Conservation (phyloP, 2,113 vertebrate species). For the Halichoerus grypus region DNA sequence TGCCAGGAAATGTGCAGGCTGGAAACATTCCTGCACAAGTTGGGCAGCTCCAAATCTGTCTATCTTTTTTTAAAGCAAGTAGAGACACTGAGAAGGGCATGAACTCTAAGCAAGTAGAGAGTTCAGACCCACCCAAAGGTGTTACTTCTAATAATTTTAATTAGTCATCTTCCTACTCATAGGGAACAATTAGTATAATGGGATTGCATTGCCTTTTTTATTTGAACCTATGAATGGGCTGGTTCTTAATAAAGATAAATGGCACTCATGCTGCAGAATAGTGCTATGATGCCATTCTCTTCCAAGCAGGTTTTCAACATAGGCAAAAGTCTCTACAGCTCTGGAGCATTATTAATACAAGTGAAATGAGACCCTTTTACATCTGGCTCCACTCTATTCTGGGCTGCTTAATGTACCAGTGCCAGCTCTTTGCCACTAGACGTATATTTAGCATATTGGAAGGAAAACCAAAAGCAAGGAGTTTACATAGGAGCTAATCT, state of each 20-base stretch:
- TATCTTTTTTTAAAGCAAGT: not conserved
- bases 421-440: conserved; percentile 71
- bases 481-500: conserved; percentile 78
- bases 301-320: not conserved
- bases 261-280: not conserved
- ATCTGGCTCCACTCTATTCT: conserved; percentile 53
- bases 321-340: not conserved
- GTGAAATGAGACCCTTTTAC: not conserved
- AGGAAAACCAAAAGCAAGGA: conserved; percentile 71
- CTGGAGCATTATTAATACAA: not conserved
- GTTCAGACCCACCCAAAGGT: not conserved
- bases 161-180: conserved; percentile 6
- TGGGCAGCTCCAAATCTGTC: not conserved
- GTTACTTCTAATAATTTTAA: conserved; percentile 43
- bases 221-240: conserved; percentile 37
- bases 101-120: not conserved
- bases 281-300: not conserved
- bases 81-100: not conserved
- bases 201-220: conserved; percentile 13
- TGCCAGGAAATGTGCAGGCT: conserved; percentile 24
- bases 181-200: conserved; percentile 33
- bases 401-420: conserved; percentile 32
- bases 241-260: conserved; percentile 64
- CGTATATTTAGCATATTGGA: conserved; percentile 77
- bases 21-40: not conserved